Conservation (phyloP, 1,140 invertebrate species). For the Bacillus rossius region DNA sequence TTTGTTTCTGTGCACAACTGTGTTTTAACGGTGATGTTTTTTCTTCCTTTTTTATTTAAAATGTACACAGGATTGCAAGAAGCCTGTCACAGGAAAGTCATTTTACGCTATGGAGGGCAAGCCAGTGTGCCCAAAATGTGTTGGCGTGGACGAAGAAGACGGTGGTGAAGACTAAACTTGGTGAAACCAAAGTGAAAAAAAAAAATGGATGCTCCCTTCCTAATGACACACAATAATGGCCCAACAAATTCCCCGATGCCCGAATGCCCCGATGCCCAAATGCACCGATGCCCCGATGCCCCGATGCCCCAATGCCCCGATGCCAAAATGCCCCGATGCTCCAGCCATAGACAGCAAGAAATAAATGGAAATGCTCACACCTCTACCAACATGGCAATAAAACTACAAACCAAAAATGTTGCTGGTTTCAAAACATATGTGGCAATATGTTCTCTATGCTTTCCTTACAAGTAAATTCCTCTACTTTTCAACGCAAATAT, state of each 20-base stretch:
- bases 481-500: too few relatives aligned
- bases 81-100: constrained; percentile 84
- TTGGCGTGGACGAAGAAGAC: constrained; percentile 84
- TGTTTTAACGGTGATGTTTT: too few relatives aligned
- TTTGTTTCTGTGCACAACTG: constrained; percentile 1
- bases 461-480: too few relatives aligned
- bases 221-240: constrained; percentile 28
- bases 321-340: neutral
- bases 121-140: constrained; percentile 84
- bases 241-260: constrained; percentile 10
- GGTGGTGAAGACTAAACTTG: constrained; percentile 43
- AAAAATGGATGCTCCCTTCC: constrained; percentile 12
- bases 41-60: constrained; percentile 22
- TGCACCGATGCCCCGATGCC: too few relatives aligned
- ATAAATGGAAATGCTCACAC: neutral
- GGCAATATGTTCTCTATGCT: constrained; percentile 10
- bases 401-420: too few relatives aligned
- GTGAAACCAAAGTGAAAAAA: constrained; percentile 7
- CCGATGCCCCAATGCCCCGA: neutral
- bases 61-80: constrained; percentile 79
- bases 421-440: too few relatives aligned
- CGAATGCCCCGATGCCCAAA: too few relatives aligned
- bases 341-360: neutral
- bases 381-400: neutral
- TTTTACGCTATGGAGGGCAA: constrained; percentile 94